phyloP scores from a whole-genome alignment of 2,888 invertebrate species.

The Zaprionus obscuricornis region DNA sequence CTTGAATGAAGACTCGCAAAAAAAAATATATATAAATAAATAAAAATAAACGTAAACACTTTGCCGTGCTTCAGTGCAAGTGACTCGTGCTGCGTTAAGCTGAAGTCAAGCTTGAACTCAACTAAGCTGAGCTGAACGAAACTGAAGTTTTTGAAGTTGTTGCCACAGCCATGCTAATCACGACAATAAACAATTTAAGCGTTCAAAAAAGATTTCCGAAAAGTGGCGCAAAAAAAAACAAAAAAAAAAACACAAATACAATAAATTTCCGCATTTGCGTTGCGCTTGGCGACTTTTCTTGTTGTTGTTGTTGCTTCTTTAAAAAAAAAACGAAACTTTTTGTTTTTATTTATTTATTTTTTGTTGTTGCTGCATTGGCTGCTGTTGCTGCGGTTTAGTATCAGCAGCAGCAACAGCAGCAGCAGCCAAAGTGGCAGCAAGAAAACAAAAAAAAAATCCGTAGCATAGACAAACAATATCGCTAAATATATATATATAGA shows the following conservation, averaged over 20 bases:
- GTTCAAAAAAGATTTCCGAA: conserved; percentile 72
- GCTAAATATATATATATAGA: conserved; percentile 31
- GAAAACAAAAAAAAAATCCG: conserved; percentile 42
- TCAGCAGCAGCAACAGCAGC: conserved; percentile 48
- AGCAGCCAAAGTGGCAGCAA: conserved; percentile 25
- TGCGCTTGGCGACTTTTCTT: conserved; percentile 46
- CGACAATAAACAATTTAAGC: conserved; percentile 73
- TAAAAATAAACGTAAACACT: too few relatives aligned
- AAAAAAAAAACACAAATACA: conserved; percentile 37
- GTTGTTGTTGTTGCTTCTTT: conserved; percentile 28
- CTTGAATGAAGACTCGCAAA: conserved; percentile 25
- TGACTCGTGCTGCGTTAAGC: too few relatives aligned
- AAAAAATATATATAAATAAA: too few relatives aligned
- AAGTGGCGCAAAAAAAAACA: conserved; percentile 41
- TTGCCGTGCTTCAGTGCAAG: conserved; percentile 7
- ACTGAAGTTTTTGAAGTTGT: conserved; percentile 16
- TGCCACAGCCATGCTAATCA: conserved; percentile 72
- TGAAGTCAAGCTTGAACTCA: conserved; percentile 14
- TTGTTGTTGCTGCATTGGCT: conserved; percentile 37
- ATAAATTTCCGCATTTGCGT: conserved; percentile 77
- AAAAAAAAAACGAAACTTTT: conserved; percentile 9
- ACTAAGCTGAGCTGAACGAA: not conserved
- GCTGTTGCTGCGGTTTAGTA: conserved; percentile 56
- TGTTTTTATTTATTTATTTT: conserved; percentile 13
- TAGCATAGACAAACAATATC: conserved; percentile 66